Base-by-base conservation (phyloP, 2,888 invertebrate species). In the Thereva unica region DNA sequence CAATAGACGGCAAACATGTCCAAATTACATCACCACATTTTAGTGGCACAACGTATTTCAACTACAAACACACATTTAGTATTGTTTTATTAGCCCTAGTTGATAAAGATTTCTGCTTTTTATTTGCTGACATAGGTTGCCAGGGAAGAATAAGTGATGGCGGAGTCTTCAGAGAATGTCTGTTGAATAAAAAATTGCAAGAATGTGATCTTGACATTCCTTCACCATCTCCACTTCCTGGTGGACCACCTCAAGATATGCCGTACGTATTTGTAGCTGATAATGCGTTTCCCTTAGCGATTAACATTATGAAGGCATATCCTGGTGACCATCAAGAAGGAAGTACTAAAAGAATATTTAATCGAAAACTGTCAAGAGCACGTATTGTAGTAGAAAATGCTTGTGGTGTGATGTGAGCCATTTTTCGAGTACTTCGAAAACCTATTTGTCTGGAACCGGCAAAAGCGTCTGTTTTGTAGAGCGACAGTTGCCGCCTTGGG, bases 31-130 rank as follows among this genome's bases (percentile, higher is more conserved):
- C 12, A 10, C 49, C 49, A 49, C 10, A 37, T 6, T 9, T 49
- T 10, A 71, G 69, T 64, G 75, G 76, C 8, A 73, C 73, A 2
- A 45, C 69, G 35, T 75, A 68, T 69, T 74, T 67, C 59, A 76
- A 77, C 69, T 76, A 76, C 69, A 76, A 77, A 73, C 69, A 71
- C 56, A 52, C 37, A 4, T 73, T 70, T 55, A 76, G 75, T 68
- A 70, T 77, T 50, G 75, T 75, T 44, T 68, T 75, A 10, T 69
- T 77, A 52, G 76, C 73, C 50, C 47, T 73, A 59, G 75, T 75
- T 63, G 74, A 75, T 69, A 71, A 69, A 7, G 68, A 74, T 40
- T 76, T 75, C 69, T 66, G 67, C 42, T 77, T 78, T 73, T 72
- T 73, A 47, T 75, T 74, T 70, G 73, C 73, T 57, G 73, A 76